A percentile compares a stretch with the other conserved stretches of the same genome.
phyloP scores from a whole-genome alignment of 2,113 vertebrate species.

The Macquaria australasica region DNA sequence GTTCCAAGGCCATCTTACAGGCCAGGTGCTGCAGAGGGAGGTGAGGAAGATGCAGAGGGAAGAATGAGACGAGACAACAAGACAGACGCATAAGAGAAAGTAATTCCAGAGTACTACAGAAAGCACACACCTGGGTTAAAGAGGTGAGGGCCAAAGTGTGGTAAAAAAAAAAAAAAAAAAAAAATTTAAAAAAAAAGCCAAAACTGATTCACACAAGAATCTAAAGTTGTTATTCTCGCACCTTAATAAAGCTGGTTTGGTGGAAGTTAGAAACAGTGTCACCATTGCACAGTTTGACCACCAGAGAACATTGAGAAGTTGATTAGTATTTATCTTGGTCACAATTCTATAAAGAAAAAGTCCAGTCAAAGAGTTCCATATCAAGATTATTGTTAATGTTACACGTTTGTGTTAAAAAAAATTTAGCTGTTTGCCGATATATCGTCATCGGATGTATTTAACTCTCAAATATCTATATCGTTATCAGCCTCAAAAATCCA shows the following conservation, averaged over 20 bases:
- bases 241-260: background rate
- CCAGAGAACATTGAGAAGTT: background rate
- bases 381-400: background rate
- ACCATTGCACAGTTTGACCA: background rate
- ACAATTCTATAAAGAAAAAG: background rate
- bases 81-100: background rate
- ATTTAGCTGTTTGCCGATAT: no score
- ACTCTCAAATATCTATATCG: no score
- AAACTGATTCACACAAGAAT: no score
- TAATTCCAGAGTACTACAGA: background rate
- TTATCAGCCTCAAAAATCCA: background rate
- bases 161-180: background rate
- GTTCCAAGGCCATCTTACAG: constrained; percentile 94
- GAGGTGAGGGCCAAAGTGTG: background rate
- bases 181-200: background rate
- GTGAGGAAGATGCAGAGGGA: background rate
- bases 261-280: no score
- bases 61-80: background rate
- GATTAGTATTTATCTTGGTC: background rate
- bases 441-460: no score
- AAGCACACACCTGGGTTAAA: background rate
- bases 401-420: no score
- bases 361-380: background rate
- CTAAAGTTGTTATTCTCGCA: background rate
- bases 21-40: constrained; percentile 89